These are phyloP conservation scores for Phasia obesa DNA, from an alignment of 2,888 invertebrate genomes.

Conservation along the genomic window DNA sequence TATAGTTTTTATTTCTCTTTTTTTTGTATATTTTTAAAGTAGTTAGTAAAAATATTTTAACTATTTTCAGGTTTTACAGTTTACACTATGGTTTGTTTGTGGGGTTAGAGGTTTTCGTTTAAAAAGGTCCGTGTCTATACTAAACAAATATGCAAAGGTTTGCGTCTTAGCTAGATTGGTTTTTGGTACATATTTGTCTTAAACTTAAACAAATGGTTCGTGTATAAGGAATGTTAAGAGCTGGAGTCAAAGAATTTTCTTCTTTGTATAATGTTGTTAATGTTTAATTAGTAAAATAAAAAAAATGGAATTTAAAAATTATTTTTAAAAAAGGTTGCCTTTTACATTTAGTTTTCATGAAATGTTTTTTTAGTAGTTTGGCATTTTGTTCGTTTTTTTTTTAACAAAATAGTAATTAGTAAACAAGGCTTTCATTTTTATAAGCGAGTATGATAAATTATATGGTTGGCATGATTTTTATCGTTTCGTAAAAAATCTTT, in stretches of 20 bases:
- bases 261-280: background rate
- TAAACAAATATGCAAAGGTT: constrained; percentile 40
- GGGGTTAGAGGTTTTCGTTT: constrained; percentile 55
- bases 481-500: constrained; percentile 2
- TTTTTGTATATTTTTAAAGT: constrained; percentile 30
- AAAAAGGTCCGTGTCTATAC: constrained; percentile 29
- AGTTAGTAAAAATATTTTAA: constrained; percentile 62
- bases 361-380: constrained; percentile 44
- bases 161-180: constrained; percentile 46
- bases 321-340: constrained; percentile 49
- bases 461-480: background rate
- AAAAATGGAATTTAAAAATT: constrained; percentile 2
- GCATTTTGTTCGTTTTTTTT: constrained; percentile 40
- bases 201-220: constrained; percentile 45
- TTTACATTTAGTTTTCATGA: constrained; percentile 49
- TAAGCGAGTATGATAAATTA: constrained; percentile 22
- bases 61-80: constrained; percentile 69
- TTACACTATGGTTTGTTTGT: constrained; percentile 71
- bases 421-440: constrained; percentile 22
- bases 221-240: constrained; percentile 27
- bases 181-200: background rate
- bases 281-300: background rate
- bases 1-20: constrained; percentile 39
- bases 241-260: constrained; percentile 34
- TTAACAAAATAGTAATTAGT: constrained; percentile 10